phyloP scores from a whole-genome alignment of 2,888 invertebrate genomes.

The Xestoiulus laeticollis region DNA sequence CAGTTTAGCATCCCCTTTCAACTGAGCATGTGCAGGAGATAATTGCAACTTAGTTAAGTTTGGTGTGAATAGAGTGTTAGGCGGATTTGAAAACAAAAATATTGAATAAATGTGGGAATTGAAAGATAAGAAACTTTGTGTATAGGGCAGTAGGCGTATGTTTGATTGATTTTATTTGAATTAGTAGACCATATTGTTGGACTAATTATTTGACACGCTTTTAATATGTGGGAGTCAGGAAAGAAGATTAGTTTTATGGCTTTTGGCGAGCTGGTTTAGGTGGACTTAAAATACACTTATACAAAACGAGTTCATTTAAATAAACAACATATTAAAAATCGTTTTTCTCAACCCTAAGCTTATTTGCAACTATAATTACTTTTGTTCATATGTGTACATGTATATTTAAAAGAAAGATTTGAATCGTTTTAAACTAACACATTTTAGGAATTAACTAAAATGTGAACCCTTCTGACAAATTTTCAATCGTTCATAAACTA shows the following conservation, averaged over 20 bases:
- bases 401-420: neutral
- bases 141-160: neutral
- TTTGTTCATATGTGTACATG: neutral
- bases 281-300: neutral
- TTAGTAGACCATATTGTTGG: conserved; percentile 1
- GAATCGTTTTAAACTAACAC: neutral
- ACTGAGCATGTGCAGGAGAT: too few species aligned
- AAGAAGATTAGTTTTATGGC: conserved; percentile 17
- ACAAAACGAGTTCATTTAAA: conserved; percentile 2
- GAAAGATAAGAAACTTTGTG: neutral
- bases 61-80: too few species aligned
- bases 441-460: neutral
- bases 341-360: neutral
- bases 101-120: neutral
- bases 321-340: neutral
- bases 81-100: neutral
- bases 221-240: conserved; percentile 3
- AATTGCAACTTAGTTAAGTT: too few species aligned
- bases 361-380: neutral
- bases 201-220: neutral
- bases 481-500: neutral
- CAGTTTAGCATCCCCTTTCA: too few species aligned
- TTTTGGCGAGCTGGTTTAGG: neutral
- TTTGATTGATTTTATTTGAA: conserved; percentile 24
- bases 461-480: neutral